Conservation (phyloP, 2,888 invertebrate species). For the Eristalis arbustorum region DNA sequence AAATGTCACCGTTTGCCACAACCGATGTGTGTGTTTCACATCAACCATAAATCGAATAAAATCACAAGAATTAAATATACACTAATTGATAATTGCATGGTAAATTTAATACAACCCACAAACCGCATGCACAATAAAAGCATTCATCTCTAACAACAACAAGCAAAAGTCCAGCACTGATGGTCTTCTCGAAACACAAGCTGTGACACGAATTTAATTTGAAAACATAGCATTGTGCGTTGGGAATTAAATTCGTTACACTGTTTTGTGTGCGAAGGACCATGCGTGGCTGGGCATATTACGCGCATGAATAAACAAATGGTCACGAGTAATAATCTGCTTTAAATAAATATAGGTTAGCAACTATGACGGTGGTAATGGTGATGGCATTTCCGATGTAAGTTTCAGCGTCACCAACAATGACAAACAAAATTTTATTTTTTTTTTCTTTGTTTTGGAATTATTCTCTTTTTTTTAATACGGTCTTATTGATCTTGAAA, state of each 20-base stretch:
- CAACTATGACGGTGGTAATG: conserved; percentile 63
- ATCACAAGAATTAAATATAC: conserved; percentile 8
- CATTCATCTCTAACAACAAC: conserved; percentile 25
- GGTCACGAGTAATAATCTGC: conserved; percentile 48
- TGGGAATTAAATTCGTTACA: neutral
- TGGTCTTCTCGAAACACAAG: conserved; percentile 1
- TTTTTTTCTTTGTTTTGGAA: conserved; percentile 40
- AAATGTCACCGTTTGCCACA: neutral
- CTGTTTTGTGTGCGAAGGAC: neutral
- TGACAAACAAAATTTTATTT: conserved; percentile 27
- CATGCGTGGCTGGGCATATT: neutral
- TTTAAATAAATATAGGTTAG: conserved; percentile 65
- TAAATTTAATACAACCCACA: neutral
- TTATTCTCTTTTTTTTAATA: conserved; percentile 13
- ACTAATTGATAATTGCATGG: conserved; percentile 35
- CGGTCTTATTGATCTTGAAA: conserved; percentile 25
- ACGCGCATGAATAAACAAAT: conserved; percentile 37
- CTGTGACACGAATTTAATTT: neutral
- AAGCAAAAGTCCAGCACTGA: neutral
- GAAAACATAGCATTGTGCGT: neutral
- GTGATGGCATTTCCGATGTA: conserved; percentile 62
- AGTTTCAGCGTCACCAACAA: conserved; percentile 40
- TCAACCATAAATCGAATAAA: neutral
- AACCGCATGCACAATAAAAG: conserved; percentile 4
- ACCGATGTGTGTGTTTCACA: conserved; percentile 19